Percentiles rank a stretch among this genome's conserved stretches.
Conservation (phyloP, 1,140 invertebrate species). For the Aphidius gifuensis region DNA sequence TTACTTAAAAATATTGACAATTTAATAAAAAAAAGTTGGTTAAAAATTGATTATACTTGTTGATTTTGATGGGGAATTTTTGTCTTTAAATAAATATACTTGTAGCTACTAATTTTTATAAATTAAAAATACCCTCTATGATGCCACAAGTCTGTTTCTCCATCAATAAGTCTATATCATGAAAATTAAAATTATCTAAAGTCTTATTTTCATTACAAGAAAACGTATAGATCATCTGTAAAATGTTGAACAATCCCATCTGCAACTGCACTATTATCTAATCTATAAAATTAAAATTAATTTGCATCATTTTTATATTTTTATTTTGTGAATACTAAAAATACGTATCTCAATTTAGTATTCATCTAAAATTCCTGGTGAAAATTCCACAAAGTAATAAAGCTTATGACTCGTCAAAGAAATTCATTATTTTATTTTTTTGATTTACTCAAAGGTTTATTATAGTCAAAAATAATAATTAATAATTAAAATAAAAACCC, state of each 20-base stretch:
- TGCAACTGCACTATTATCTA: conserved; percentile 44
- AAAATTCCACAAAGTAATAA: conserved; percentile 50
- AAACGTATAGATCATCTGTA: conserved; percentile 34
- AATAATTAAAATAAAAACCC: conserved; percentile 46
- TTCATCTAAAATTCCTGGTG: conserved; percentile 42
- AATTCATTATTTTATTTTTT: conserved; percentile 69
- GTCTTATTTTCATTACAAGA: conserved; percentile 21
- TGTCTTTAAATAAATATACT: not conserved
- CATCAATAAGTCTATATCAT: conserved; percentile 28
- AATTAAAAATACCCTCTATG: conserved; percentile 30
- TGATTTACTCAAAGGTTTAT: conserved; percentile 63
- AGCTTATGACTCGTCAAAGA: conserved; percentile 63
- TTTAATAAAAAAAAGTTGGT: too few relatives aligned
- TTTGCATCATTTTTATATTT: conserved; percentile 3
- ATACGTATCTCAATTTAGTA: conserved; percentile 26
- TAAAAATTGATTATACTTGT: too few relatives aligned
- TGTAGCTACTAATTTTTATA: not conserved
- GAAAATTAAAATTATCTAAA: conserved; percentile 32
- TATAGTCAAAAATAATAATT: conserved; percentile 61
- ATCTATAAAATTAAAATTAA: conserved; percentile 29
- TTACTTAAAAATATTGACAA: too few relatives aligned
- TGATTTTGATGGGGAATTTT: too few relatives aligned
- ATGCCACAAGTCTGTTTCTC: conserved; percentile 43
- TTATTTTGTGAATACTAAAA: not conserved
- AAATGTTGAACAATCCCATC: conserved; percentile 45